A percentile compares a stretch with the other conserved stretches of the same genome.
Evolutionary conservation across 2,113 vertebrate species (phyloP).

Genomic region (Amphiprion ocellaris): DNA sequence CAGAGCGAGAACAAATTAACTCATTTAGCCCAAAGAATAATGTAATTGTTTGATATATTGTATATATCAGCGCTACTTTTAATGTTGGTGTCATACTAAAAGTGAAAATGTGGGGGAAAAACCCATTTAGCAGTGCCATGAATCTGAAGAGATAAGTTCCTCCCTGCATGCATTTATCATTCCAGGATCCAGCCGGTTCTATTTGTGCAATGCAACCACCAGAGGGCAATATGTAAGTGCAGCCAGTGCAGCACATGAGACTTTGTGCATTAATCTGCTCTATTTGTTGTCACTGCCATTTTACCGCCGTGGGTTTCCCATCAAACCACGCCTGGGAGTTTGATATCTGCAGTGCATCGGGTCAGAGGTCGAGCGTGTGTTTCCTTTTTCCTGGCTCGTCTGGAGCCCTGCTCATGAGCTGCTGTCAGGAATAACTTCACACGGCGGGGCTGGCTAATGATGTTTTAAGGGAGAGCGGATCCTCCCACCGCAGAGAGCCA

Average conservation of each 20-base stretch:
- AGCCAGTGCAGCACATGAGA: slow-evolving; percentile 7
- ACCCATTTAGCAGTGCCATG: slow-evolving; percentile 1
- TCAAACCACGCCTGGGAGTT: slow-evolving; percentile 1
- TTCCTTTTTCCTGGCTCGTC: slow-evolving; percentile 16
- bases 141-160: slow-evolving; percentile 6
- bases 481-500: slow-evolving; percentile 59
- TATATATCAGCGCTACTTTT: background rate
- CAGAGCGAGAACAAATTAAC: slow-evolving; percentile 10
- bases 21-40: background rate
- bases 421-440: slow-evolving; percentile 50
- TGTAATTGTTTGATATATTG: background rate
- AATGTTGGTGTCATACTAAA: slow-evolving; percentile 6
- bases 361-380: slow-evolving; percentile 53
- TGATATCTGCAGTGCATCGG: background rate
- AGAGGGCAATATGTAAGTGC: slow-evolving; percentile 70
- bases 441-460: slow-evolving; percentile 51
- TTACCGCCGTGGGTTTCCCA: background rate
- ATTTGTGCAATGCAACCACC: slow-evolving; percentile 47
- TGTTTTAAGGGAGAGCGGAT: slow-evolving; percentile 59
- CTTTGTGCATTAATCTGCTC: slow-evolving; percentile 26
- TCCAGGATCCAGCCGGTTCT: background rate
- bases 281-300: slow-evolving; percentile 35
- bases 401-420: slow-evolving; percentile 41
- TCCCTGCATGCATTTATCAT: background rate
- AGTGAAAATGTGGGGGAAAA: background rate